Conservation (phyloP, 1,140 invertebrate species). For the Rhynchophorus ferrugineus region DNA sequence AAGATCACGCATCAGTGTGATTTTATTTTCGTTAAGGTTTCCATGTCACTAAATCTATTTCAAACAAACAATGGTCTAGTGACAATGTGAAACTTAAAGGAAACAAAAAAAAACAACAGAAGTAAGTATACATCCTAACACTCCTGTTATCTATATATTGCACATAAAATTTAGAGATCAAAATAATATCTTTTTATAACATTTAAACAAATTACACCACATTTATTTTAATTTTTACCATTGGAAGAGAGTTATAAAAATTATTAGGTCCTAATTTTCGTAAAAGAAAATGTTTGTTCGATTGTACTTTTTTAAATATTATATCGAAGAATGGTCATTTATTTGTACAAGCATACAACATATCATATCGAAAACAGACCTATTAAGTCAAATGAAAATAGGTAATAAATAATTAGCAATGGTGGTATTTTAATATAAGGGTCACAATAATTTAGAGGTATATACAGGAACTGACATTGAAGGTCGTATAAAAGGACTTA, state of each 20-base stretch:
- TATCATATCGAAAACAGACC: too few relatives aligned
- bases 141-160: constrained; percentile 8
- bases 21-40: too few relatives aligned
- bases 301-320: background rate
- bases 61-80: too few relatives aligned
- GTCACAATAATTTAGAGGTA: constrained; percentile 38
- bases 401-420: too few relatives aligned
- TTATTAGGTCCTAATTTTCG: background rate
- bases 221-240: background rate
- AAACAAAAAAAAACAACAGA: background rate
- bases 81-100: background rate
- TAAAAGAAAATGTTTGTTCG: background rate
- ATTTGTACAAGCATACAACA: background rate
- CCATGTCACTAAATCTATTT: too few relatives aligned
- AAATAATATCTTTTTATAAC: constrained; percentile 6
- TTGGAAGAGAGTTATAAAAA: background rate
- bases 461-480: constrained; percentile 35
- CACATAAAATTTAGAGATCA: constrained; percentile 17
- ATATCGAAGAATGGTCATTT: background rate
- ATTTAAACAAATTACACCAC: background rate
- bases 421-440: constrained; percentile 21
- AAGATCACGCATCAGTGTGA: background rate
- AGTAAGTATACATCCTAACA: constrained; percentile 3
- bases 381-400: too few relatives aligned
- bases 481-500: constrained; percentile 39